Percentiles rank a stretch among this genome's conserved stretches.
phyloP scores from a whole-genome alignment of 2,888 invertebrate genomes.

The Auanema sp. region DNA sequence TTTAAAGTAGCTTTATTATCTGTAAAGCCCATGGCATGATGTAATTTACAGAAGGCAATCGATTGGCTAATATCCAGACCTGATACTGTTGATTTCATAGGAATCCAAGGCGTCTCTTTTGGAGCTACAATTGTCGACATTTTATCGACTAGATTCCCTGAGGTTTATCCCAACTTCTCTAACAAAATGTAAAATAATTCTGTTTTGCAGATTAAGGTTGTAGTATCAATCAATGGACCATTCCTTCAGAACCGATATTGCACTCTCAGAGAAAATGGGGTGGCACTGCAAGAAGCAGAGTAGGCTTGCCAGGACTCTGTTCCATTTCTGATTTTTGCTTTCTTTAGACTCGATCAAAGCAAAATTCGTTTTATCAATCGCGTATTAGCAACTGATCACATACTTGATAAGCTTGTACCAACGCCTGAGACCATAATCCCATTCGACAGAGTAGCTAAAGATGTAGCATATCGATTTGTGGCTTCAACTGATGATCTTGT shows the following conservation, averaged over 20 bases:
- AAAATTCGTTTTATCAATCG: constrained; percentile 27
- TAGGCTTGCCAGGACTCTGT: neutral
- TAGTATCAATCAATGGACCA: constrained; percentile 34
- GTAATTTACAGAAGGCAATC: constrained; percentile 21
- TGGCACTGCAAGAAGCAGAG: constrained; percentile 22
- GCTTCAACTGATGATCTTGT: constrained; percentile 32
- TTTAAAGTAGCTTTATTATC: constrained; percentile 17
- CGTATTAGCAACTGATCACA: constrained; percentile 22
- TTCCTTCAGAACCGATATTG: constrained; percentile 21
- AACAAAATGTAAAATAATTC: neutral
- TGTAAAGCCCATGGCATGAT: neutral
- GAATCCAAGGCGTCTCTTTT: constrained; percentile 36
- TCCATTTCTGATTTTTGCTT: neutral
- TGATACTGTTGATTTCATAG: constrained; percentile 28
- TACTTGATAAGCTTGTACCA: constrained; percentile 17
- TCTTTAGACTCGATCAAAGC: constrained; percentile 28
- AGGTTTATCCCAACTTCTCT: constrained; percentile 3
- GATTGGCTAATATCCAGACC: constrained; percentile 27
- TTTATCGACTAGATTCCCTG: constrained; percentile 28
- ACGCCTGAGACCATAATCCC: constrained; percentile 29
- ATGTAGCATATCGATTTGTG: constrained; percentile 29
- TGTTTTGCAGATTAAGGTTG: constrained; percentile 24
- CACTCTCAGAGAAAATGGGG: constrained; percentile 29
- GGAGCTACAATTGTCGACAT: constrained; percentile 33
- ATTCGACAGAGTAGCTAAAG: constrained; percentile 27